These are phyloP conservation scores for Ginglymostoma cirratum DNA, from an alignment of 2,113 vertebrate genomes.

Conservation along the genomic window DNA sequence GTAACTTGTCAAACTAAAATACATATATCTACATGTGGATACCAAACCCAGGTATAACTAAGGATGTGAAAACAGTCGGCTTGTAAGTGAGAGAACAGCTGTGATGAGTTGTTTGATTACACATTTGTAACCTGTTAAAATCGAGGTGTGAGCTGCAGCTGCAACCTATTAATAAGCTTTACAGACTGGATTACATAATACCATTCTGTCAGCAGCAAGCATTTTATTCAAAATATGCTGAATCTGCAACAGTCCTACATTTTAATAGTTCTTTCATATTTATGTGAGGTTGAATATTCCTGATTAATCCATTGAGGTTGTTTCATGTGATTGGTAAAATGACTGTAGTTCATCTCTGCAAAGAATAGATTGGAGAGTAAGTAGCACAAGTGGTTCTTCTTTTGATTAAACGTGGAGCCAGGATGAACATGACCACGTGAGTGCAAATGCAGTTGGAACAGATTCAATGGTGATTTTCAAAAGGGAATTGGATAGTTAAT, in stretches of 20 bases:
- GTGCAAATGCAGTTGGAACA: no score
- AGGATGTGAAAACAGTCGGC: background rate
- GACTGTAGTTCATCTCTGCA: background rate
- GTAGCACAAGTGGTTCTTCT: background rate
- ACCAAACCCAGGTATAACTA: background rate
- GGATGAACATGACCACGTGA: no score
- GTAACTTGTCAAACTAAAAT: background rate
- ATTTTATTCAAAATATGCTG: slow-evolving; percentile 11
- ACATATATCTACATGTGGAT: background rate
- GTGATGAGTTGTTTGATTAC: background rate
- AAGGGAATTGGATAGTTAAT: no score
- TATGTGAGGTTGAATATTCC: background rate
- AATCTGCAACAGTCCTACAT: background rate
- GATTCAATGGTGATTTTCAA: no score
- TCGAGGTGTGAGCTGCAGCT: background rate
- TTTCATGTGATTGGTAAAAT: background rate
- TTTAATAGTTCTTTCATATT: background rate
- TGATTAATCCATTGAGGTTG: background rate
- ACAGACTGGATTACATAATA: background rate
- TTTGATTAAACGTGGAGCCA: no score
- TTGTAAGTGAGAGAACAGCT: background rate
- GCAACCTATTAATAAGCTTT: slow-evolving; percentile 18
- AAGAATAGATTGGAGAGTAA: background rate
- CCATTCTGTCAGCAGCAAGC: background rate
- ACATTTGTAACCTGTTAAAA: background rate